A percentile compares a stretch with the other conserved stretches of the same genome.
phyloP scores from a whole-genome alignment of 2,888 invertebrate species.

The Tribolium freemani region DNA sequence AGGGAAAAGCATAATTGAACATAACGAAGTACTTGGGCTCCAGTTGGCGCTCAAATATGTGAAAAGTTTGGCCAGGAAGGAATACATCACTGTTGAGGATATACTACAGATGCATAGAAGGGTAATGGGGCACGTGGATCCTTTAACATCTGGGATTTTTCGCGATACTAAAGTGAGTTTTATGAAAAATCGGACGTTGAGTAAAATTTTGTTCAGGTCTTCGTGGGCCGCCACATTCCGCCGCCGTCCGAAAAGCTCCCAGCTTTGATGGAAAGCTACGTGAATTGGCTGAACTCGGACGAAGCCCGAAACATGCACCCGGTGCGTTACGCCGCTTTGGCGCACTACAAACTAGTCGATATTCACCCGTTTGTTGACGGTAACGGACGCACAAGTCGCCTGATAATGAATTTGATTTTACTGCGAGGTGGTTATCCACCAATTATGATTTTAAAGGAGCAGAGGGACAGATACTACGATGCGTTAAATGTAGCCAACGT shows the following conservation, averaged over 20 bases:
- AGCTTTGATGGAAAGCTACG: constrained; percentile 87
- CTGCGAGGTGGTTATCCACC: constrained; percentile 98
- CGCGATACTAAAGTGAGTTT: constrained; percentile 79
- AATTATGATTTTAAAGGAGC: constrained; percentile 92
- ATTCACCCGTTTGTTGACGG: constrained; percentile 98
- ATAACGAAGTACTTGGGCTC: constrained; percentile 95
- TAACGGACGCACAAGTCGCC: constrained; percentile 94
- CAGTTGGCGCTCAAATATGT: constrained; percentile 97
- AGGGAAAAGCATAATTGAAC: constrained; percentile 95
- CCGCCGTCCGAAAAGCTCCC: constrained; percentile 88
- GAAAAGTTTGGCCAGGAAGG: constrained; percentile 82
- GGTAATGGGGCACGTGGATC: constrained; percentile 95
- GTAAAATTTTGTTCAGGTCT: constrained; percentile 72
- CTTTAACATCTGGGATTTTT: constrained; percentile 90
- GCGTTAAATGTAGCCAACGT: constrained; percentile 91
- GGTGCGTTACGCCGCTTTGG: constrained; percentile 90
- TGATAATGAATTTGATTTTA: constrained; percentile 95
- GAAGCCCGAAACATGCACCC: constrained; percentile 76
- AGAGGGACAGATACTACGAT: constrained; percentile 88
- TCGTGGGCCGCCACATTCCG: constrained; percentile 95
- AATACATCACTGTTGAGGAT: constrained; percentile 85
- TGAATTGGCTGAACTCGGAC: constrained; percentile 94
- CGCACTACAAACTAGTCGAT: constrained; percentile 96
- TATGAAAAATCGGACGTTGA: background rate
- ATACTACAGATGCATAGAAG: constrained; percentile 93